Evolutionary conservation across 2,113 vertebrate genomes (phyloP).

Genomic region (Paramormyrops kingsleyae): DNA sequence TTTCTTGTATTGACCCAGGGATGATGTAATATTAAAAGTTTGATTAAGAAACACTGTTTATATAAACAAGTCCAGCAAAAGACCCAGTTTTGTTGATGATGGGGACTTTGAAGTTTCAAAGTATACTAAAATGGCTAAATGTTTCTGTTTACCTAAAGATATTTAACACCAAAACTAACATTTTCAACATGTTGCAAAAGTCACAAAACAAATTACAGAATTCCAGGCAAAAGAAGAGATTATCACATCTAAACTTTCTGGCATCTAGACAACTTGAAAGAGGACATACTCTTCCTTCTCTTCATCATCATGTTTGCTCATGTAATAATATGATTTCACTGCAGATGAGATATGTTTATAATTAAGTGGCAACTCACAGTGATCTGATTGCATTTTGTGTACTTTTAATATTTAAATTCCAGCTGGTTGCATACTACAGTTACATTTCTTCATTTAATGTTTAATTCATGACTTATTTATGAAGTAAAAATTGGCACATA

Average conservation of each 20-base stretch:
- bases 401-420: constrained; percentile 3
- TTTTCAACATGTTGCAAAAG: background rate
- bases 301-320: constrained; percentile 53
- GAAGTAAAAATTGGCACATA: constrained; percentile 16
- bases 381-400: constrained; percentile 35
- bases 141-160: background rate
- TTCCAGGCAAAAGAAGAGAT: background rate
- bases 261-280: constrained; percentile 55
- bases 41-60: background rate
- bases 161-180: background rate
- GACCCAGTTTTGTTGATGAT: background rate
- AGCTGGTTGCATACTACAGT: constrained; percentile 27
- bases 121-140: background rate
- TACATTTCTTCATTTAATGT: constrained; percentile 10
- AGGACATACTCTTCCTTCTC: constrained; percentile 46
- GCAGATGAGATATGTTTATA: constrained; percentile 52
- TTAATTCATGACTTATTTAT: constrained; percentile 10
- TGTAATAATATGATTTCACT: constrained; percentile 49
- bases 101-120: background rate
- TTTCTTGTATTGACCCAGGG: background rate
- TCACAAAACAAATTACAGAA: background rate
- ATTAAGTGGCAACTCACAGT: constrained; percentile 36
- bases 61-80: background rate
- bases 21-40: background rate
- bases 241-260: constrained; percentile 1